Percentiles rank a stretch among this genome's conserved stretches.
These are phyloP conservation scores for Acleris laterana DNA, from an alignment of 2,888 invertebrate genomes.

Conservation along the genomic window DNA sequence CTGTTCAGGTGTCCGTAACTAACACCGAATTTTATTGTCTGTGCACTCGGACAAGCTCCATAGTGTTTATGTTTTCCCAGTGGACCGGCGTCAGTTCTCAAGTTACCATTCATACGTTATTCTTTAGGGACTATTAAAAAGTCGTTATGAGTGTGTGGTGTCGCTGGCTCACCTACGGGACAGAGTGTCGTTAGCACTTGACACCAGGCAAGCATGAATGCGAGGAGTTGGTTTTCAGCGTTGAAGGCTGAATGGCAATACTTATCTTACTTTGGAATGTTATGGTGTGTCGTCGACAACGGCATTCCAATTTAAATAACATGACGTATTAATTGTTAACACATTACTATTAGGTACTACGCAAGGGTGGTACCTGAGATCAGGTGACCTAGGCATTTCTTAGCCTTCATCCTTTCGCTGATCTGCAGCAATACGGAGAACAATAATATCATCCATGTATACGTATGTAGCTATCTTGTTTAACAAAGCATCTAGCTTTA, in stretches of 20 bases:
- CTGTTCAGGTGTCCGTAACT: slow-evolving; percentile 52
- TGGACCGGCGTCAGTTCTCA: slow-evolving; percentile 67
- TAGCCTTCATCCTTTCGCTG: too few species aligned
- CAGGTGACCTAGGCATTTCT: too few species aligned
- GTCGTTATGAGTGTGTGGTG: slow-evolving; percentile 70
- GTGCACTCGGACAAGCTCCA: slow-evolving; percentile 58
- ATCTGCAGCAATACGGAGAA: too few species aligned
- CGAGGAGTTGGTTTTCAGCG: slow-evolving; percentile 54
- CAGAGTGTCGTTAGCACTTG: slow-evolving; percentile 80
- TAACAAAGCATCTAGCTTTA: slow-evolving; percentile 7
- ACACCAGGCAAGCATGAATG: slow-evolving; percentile 76
- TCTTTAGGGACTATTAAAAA: slow-evolving; percentile 79
- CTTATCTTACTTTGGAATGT: slow-evolving; percentile 29
- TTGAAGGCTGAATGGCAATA: slow-evolving; percentile 38
- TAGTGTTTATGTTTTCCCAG: slow-evolving; percentile 75
- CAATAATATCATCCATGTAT: too few species aligned
- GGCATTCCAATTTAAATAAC: neutral
- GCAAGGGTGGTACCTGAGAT: too few species aligned
- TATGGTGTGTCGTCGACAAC: neutral
- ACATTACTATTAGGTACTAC: too few species aligned
- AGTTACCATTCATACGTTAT: slow-evolving; percentile 81
- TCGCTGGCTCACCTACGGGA: slow-evolving; percentile 73
- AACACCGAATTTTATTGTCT: slow-evolving; percentile 74
- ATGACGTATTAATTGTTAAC: too few species aligned
- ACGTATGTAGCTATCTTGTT: neutral